These are phyloP conservation scores for Prunella fulvescens DNA, from an alignment of 2,113 vertebrate genomes.

Conservation along the genomic window DNA sequence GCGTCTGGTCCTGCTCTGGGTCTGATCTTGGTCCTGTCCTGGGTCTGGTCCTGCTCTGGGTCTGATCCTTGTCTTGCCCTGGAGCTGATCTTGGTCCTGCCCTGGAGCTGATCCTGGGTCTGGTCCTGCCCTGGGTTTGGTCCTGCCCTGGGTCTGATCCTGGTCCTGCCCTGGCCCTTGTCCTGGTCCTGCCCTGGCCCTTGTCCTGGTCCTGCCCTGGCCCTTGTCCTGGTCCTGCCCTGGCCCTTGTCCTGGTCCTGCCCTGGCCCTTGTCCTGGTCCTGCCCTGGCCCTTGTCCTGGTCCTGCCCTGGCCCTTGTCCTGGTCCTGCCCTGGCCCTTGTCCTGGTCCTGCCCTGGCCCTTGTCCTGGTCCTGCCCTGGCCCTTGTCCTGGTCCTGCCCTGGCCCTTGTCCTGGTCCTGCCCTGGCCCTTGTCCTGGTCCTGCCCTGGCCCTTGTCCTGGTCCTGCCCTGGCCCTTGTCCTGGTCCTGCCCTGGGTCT, in stretches of 20 bases:
- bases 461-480: accelerated
- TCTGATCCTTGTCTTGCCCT: accelerated
- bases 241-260: neutral
- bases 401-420: neutral
- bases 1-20: neutral
- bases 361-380: accelerated
- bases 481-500: accelerated
- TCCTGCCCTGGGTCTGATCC: neutral
- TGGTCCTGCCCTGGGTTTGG: accelerated
- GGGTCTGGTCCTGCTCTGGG: neutral
- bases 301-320: accelerated
- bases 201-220: accelerated
- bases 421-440: accelerated
- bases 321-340: accelerated
- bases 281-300: neutral
- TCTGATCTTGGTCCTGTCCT: neutral
- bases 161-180: accelerated
- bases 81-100: neutral
- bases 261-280: accelerated
- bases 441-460: neutral
- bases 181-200: neutral
- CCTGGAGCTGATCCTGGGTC: accelerated
- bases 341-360: accelerated
- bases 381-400: accelerated
- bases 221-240: neutral